phyloP scores from a whole-genome alignment of 2,888 invertebrate genomes.

The Panorpa germanica region DNA sequence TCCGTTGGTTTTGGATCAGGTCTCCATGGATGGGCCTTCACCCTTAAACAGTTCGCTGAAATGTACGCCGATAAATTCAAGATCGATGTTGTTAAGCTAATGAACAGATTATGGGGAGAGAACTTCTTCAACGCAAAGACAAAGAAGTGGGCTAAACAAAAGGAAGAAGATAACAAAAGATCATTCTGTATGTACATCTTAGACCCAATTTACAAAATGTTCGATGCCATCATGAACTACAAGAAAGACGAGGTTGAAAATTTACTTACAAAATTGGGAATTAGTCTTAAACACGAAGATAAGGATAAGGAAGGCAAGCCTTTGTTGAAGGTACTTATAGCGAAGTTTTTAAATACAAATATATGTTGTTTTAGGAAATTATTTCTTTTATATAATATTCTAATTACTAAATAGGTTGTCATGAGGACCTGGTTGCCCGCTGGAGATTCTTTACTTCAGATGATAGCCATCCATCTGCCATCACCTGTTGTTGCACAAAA shows the following conservation, averaged over 20 bases:
- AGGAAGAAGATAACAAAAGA: constrained; percentile 80
- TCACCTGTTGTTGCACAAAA: constrained; percentile 98
- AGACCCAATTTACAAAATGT: constrained; percentile 96
- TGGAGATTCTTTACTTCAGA: constrained; percentile 97
- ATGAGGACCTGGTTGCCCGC: constrained; percentile 99
- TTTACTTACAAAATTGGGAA: constrained; percentile 77
- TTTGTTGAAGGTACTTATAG: constrained; percentile 55
- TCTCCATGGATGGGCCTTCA: constrained; percentile 99
- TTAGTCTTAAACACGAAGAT: constrained; percentile 86
- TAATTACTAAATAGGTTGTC: constrained; percentile 40
- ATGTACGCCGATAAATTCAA: constrained; percentile 99
- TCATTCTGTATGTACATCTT: constrained; percentile 98
- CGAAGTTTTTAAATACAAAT: neutral
- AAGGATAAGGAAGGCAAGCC: constrained; percentile 93
- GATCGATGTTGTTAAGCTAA: constrained; percentile 89
- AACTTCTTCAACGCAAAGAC: constrained; percentile 95
- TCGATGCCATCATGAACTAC: constrained; percentile 69
- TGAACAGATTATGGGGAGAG: constrained; percentile 97
- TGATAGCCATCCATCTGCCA: constrained; percentile 99
- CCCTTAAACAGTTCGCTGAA: constrained; percentile 97
- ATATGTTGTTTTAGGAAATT: neutral
- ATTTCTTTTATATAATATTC: constrained; percentile 7
- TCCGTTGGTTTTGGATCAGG: constrained; percentile 99
- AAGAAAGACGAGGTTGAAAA: constrained; percentile 84
- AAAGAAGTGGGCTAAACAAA: constrained; percentile 95